Conservation (phyloP, 2,113 vertebrate species). For the Psophia crepitans region DNA sequence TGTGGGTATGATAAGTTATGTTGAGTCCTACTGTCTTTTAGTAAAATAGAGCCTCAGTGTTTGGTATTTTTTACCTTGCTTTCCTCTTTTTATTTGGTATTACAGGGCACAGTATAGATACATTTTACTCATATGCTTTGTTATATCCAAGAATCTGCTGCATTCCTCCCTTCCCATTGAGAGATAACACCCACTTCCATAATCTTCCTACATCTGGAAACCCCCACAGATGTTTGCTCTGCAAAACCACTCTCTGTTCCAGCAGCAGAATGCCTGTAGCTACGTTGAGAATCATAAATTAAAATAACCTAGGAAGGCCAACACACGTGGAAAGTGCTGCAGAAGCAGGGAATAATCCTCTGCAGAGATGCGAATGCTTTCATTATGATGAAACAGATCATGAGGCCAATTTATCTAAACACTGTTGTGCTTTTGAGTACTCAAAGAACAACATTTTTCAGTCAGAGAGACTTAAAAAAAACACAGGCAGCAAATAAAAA, state of each 20-base stretch:
- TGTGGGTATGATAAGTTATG: not conserved
- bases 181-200: constrained; percentile 40
- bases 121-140: not conserved
- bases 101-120: not conserved
- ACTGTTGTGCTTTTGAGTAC: not conserved
- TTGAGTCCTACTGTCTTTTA: not conserved
- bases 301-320: constrained; percentile 1
- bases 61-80: not conserved
- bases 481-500: not conserved
- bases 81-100: not conserved
- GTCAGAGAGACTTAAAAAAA: not conserved
- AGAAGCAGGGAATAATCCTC: not conserved
- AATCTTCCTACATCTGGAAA: constrained; percentile 39
- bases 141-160: not conserved
- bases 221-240: constrained; percentile 40
- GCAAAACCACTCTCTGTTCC: not conserved
- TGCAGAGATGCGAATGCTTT: not conserved
- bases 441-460: not conserved
- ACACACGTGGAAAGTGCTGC: not conserved
- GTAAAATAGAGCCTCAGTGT: not conserved
- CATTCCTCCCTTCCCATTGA: constrained; percentile 42
- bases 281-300: not conserved
- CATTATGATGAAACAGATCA: not conserved
- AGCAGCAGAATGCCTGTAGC: not conserved
- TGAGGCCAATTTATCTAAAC: not conserved